Percentiles rank a stretch among this genome's conserved stretches.
phyloP scores from a whole-genome alignment of 2,113 vertebrate genomes.

The Corydoras maculifer region DNA sequence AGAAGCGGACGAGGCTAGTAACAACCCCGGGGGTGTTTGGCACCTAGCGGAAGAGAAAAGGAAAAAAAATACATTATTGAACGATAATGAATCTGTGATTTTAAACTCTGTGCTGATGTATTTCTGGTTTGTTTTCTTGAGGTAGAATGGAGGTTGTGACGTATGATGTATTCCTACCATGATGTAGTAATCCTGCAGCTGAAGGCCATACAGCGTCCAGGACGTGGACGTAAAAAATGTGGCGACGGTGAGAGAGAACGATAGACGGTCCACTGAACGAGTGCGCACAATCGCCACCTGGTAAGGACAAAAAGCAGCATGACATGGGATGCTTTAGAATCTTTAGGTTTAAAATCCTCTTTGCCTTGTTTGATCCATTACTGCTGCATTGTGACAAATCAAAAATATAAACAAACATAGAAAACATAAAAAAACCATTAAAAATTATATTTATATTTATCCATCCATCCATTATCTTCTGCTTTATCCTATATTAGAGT shows the following conservation, averaged over 20 bases:
- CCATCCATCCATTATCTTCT: too few relatives aligned
- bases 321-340: neutral
- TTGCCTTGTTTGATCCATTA: too few relatives aligned
- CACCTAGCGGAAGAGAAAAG: constrained; percentile 60
- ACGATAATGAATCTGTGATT: neutral
- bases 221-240: constrained; percentile 83
- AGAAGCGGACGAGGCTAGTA: constrained; percentile 81
- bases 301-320: neutral
- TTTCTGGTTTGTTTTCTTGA: too few relatives aligned
- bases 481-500: too few relatives aligned
- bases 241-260: constrained; percentile 79
- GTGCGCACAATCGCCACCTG: constrained; percentile 75
- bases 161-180: constrained; percentile 60
- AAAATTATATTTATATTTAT: too few relatives aligned
- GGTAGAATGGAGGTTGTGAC: neutral
- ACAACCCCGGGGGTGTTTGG: constrained; percentile 83
- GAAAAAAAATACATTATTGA: neutral
- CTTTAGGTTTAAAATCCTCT: neutral
- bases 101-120: too few relatives aligned
- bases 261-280: constrained; percentile 74
- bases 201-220: constrained; percentile 84
- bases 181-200: constrained; percentile 75
- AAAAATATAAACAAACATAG: too few relatives aligned
- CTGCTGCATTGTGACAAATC: too few relatives aligned
- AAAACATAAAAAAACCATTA: too few relatives aligned